Percentiles rank a stretch among this genome's conserved stretches.
phyloP scores from a whole-genome alignment of 2,888 invertebrate species.

The Epinotia nisella region DNA sequence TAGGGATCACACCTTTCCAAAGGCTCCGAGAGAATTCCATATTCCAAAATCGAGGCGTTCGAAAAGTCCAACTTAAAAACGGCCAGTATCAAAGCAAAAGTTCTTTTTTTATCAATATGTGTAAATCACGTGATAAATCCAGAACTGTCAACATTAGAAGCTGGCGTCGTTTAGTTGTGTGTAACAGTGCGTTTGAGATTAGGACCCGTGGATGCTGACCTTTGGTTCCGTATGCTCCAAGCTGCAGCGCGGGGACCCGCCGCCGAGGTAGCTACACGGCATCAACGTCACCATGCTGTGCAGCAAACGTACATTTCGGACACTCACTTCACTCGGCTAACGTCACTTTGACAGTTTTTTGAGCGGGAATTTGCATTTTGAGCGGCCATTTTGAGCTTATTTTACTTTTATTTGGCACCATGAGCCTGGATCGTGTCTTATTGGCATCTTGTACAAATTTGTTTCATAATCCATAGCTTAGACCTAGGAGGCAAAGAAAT shows the following conservation, averaged over 20 bases:
- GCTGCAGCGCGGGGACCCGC: constrained; percentile 82
- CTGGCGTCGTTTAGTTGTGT: neutral
- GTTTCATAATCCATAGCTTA: constrained; percentile 63
- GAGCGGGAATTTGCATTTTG: constrained; percentile 68
- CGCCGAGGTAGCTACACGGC: constrained; percentile 87
- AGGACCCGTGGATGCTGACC: constrained; percentile 64
- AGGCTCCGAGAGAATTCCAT: constrained; percentile 16
- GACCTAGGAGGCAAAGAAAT: constrained; percentile 45
- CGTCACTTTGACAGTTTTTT: constrained; percentile 78
- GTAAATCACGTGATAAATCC: neutral
- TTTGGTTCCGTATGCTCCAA: constrained; percentile 81
- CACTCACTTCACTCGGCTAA: constrained; percentile 64
- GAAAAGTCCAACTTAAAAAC: constrained; percentile 20
- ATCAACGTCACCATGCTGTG: constrained; percentile 87
- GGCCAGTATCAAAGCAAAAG: constrained; percentile 19
- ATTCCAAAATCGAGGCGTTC: constrained; percentile 28
- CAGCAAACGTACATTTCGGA: constrained; percentile 60
- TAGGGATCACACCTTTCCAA: constrained; percentile 18
- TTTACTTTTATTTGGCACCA: constrained; percentile 63
- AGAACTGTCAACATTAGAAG: constrained; percentile 24
- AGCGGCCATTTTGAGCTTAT: constrained; percentile 70
- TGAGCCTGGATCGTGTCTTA: constrained; percentile 53
- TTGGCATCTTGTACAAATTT: constrained; percentile 52
- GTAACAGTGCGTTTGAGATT: constrained; percentile 28
- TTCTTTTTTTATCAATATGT: constrained; percentile 13